Base-by-base conservation (phyloP, 2,888 invertebrate species). In the Tiphia femorata region DNA sequence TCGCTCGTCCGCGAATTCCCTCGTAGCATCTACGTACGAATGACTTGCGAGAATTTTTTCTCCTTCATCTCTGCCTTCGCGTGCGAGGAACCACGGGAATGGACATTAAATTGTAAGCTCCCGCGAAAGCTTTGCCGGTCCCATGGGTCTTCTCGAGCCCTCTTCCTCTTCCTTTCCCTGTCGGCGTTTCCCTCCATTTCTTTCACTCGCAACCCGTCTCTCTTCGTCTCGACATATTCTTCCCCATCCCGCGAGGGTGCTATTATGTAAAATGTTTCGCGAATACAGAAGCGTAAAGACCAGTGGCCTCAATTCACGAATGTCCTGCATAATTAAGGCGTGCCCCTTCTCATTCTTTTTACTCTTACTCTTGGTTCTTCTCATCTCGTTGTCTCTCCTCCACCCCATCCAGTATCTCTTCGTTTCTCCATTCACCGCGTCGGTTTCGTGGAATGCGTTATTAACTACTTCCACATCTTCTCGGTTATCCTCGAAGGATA, bases 241-340 rank as follows among this genome's bases (percentile, higher is more conserved):
- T 60, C 56, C 58, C 64, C 57, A 61, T 51, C 53, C 58, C 60
- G 50, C 54, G 52, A 46, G 53, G 50, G 55, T 46, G 43, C 60
- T 60, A 63, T 67, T 63, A 66, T 61, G 60, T 66, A 66, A 67
- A 66, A 54, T 53, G 60, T 54, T 51, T 57, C 54, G 49, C 51
- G 29, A 50, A 53, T 46, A 59, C 56, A 48, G 51, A 35, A 52
- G 44, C 60, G 37, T 54, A 54, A 54, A 64, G 58, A 48, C 58
- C 61, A 58, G 49, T 55, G 64, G 61, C 61, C 67, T 67, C 64
- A 67, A 67, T 67, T 64, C 63, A 53, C 52, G 44, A 55, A 64
- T 49, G 51, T 59, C 61, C 35, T 49, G 58, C 49, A 54, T 60
- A 57, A 60, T 64, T 64, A 54, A 64, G 56, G 60, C 53, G 41